phyloP scores from a whole-genome alignment of 2,888 invertebrate genomes.

The Amaurobius ferox region DNA sequence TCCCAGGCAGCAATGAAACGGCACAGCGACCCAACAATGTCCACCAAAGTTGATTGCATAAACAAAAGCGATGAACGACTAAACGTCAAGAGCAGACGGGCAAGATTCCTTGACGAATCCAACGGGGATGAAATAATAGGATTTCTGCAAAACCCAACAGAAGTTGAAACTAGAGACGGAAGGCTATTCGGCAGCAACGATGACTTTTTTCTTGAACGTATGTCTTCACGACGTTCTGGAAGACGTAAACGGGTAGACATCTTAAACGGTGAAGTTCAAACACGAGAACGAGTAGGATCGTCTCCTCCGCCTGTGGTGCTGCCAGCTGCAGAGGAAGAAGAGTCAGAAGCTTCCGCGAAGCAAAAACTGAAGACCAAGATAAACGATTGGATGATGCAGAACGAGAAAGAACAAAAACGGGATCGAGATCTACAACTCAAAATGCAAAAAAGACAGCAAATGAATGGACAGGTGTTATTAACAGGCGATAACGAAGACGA shows the following conservation, averaged over 20 bases:
- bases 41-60: constrained; percentile 80
- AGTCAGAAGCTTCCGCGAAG: constrained; percentile 42
- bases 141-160: constrained; percentile 68
- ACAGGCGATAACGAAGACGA: constrained; percentile 1
- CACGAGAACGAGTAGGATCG: constrained; percentile 74
- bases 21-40: constrained; percentile 77
- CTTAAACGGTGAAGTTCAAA: constrained; percentile 71
- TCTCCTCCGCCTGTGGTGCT: constrained; percentile 79
- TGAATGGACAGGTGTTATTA: constrained; percentile 15
- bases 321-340: constrained; percentile 76
- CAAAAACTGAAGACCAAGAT: constrained; percentile 89
- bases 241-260: constrained; percentile 87
- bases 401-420: constrained; percentile 86
- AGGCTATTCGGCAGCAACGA: constrained; percentile 75
- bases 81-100: constrained; percentile 83
- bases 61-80: constrained; percentile 38
- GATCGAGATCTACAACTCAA: constrained; percentile 61
- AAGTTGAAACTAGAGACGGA: constrained; percentile 27
- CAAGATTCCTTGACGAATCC: constrained; percentile 88
- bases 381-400: constrained; percentile 92
- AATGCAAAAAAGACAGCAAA: constrained; percentile 21
- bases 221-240: constrained; percentile 90
- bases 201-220: constrained; percentile 84
- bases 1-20: constrained; percentile 78
- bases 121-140: constrained; percentile 85